Evolutionary conservation across 2,113 vertebrate species (phyloP).

Genomic region (Pseudopodoces humilis): DNA sequence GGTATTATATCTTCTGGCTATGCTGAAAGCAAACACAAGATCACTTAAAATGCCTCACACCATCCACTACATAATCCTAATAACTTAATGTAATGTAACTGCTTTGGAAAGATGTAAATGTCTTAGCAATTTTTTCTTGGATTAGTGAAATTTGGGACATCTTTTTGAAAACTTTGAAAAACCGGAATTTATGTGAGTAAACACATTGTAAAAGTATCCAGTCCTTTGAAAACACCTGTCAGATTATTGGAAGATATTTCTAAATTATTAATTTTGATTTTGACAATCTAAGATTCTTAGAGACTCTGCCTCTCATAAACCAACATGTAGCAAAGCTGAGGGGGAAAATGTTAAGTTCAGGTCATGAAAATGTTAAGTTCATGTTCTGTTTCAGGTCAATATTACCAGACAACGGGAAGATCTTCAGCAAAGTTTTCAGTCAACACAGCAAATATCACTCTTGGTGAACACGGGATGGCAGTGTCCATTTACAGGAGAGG

Average conservation of each 20-base stretch:
- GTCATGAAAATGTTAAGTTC: neutral
- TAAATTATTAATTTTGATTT: neutral
- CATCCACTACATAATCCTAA: neutral
- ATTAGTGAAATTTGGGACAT: neutral
- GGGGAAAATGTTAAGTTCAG: neutral
- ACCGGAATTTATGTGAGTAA: neutral
- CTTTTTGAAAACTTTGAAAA: neutral
- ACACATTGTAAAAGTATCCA: neutral
- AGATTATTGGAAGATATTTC: neutral
- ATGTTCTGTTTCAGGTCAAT: slow-evolving; percentile 80
- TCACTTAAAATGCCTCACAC: neutral
- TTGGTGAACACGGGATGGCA: slow-evolving; percentile 87
- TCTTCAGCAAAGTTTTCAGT: slow-evolving; percentile 82
- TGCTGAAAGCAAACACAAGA: neutral
- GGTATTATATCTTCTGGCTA: neutral
- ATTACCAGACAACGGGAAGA: slow-evolving; percentile 81
- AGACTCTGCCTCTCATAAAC: neutral
- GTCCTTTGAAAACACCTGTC: neutral
- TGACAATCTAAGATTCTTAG: neutral
- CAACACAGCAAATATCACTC: slow-evolving; percentile 84
- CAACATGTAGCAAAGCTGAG: neutral
- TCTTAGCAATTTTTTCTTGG: neutral
- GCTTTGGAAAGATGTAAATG: neutral
- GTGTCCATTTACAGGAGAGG: slow-evolving; percentile 85
- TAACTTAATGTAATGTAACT: neutral